Conservation (phyloP, 1,140 invertebrate genomes). For the Steinernema feltiae region DNA sequence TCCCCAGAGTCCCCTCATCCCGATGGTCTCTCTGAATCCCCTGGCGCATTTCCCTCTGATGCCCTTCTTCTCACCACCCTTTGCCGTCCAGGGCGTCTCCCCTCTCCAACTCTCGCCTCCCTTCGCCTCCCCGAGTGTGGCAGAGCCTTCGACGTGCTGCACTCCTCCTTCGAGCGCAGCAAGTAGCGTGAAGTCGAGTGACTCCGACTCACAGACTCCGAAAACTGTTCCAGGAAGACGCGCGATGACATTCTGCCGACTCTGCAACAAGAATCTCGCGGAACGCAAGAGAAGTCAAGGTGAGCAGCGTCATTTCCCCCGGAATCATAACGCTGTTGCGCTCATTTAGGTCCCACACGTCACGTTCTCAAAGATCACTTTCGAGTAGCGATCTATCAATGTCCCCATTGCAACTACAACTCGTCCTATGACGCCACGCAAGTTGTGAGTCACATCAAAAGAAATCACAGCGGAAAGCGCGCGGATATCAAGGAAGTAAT, state of each 20-base stretch:
- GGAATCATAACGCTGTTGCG: not conserved
- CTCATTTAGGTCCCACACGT: not conserved
- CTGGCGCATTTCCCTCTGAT: not conserved
- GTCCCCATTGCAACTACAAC: not conserved
- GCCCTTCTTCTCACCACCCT: not conserved
- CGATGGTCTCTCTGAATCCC: not conserved
- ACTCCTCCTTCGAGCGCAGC: not conserved
- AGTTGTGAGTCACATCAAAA: not conserved
- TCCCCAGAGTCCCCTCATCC: not conserved
- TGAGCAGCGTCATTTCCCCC: not conserved
- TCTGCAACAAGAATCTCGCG: not conserved
- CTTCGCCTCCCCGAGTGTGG: not conserved
- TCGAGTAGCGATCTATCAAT: not conserved
- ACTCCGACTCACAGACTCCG: not conserved
- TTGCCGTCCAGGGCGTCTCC: not conserved
- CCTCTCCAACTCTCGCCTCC: not conserved
- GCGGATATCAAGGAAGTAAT: not conserved
- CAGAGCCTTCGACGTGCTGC: not conserved
- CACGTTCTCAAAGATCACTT: conserved; percentile 4
- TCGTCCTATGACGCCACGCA: not conserved
- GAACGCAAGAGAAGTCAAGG: not conserved
- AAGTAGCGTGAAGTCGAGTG: not conserved
- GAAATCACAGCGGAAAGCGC: not conserved
- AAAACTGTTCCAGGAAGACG: not conserved
- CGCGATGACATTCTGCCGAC: not conserved